phyloP scores from a whole-genome alignment of 2,113 vertebrate species.

The Anoplopoma fimbria region DNA sequence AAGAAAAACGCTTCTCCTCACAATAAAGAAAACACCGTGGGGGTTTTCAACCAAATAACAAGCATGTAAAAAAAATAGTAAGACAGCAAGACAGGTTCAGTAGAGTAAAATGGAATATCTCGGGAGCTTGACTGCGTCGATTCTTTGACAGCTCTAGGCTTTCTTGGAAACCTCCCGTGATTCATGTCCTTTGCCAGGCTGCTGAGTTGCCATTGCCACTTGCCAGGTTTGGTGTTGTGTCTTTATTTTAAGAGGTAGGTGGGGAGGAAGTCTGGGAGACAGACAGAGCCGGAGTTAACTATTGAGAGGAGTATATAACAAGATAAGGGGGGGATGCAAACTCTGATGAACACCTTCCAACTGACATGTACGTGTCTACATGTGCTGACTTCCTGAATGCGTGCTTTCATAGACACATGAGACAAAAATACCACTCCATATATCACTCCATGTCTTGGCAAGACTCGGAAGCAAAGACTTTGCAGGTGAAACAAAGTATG shows the following conservation, averaged over 20 bases:
- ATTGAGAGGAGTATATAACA: constrained; percentile 40
- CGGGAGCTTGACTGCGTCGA: constrained; percentile 38
- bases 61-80: neutral
- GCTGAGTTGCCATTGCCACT: constrained; percentile 57
- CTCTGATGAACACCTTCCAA: constrained; percentile 68
- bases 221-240: constrained; percentile 68
- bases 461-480: constrained; percentile 25
- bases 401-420: constrained; percentile 49
- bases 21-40: neutral
- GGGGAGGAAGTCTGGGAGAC: constrained; percentile 18
- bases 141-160: constrained; percentile 68
- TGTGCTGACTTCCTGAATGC: constrained; percentile 53
- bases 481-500: neutral
- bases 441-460: constrained; percentile 73
- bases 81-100: neutral
- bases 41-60: constrained; percentile 10
- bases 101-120: too few species aligned
- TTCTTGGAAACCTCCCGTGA: constrained; percentile 68
- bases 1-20: neutral
- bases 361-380: constrained; percentile 66
- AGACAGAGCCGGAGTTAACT: constrained; percentile 32
- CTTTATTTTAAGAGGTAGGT: constrained; percentile 47
- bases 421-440: constrained; percentile 76
- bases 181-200: constrained; percentile 65
- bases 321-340: constrained; percentile 55